Conservation (phyloP, 2,888 invertebrate genomes). For the Parnassius apollo region DNA sequence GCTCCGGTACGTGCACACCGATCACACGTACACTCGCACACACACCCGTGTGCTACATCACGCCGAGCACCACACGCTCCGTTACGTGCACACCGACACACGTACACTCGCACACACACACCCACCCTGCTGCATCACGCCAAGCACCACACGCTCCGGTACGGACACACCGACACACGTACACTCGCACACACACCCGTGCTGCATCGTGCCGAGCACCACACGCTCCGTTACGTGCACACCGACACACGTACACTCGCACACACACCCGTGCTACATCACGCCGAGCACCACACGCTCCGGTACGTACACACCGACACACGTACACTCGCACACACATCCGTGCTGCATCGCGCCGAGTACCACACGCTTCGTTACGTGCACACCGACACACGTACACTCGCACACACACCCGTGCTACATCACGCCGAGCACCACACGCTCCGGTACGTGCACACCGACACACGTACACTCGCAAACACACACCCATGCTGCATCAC, state of each 20-base stretch:
- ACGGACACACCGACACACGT: constrained; percentile 63
- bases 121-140: constrained; percentile 89
- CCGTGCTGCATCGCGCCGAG: constrained; percentile 86
- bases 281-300: constrained; percentile 94
- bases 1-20: too few relatives aligned
- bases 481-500: constrained; percentile 90
- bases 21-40: constrained; percentile 46
- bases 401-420: constrained; percentile 85
- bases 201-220: constrained; percentile 88
- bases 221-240: too few relatives aligned
- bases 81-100: too few relatives aligned
- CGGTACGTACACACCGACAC: constrained; percentile 72
- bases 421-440: constrained; percentile 95
- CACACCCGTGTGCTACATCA: constrained; percentile 93
- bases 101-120: constrained; percentile 45
- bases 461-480: constrained; percentile 87
- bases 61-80: constrained; percentile 85
- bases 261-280: constrained; percentile 86
- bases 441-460: constrained; percentile 81
- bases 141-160: constrained; percentile 95
- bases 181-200: constrained; percentile 88
- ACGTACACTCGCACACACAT: too few relatives aligned
- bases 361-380: constrained; percentile 78
- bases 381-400: background rate
- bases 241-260: constrained; percentile 49